Percentiles rank a stretch among this genome's conserved stretches.
Conservation (phyloP, 2,888 invertebrate genomes). For the Leptopterna dolabrata region DNA sequence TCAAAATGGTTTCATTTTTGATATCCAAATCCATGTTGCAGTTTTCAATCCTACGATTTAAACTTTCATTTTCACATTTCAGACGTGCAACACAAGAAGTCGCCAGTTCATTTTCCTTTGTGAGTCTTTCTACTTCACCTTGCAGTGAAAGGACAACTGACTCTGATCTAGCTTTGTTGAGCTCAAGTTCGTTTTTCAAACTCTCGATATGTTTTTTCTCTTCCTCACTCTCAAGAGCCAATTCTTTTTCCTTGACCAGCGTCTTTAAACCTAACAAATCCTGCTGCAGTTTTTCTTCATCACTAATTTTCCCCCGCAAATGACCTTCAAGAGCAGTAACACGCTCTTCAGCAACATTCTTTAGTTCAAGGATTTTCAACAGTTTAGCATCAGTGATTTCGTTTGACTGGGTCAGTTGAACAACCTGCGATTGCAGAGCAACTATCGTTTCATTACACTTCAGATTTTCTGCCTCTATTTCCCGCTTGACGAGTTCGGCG, state of each 20-base stretch:
- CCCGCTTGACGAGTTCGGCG: not conserved
- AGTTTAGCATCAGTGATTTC: not conserved
- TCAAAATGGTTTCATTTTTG: conserved; percentile 35
- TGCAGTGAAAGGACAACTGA: not conserved
- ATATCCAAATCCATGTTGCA: conserved; percentile 38
- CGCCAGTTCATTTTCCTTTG: not conserved
- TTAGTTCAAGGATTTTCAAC: not conserved
- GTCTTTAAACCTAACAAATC: not conserved
- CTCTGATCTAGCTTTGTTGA: not conserved
- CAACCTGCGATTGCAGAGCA: not conserved
- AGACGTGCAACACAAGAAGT: not conserved
- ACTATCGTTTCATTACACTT: not conserved
- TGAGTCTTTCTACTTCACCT: not conserved
- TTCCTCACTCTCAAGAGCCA: not conserved
- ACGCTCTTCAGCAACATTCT: not conserved
- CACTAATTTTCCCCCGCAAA: not conserved
- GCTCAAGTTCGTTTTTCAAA: not conserved
- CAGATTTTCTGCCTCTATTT: not conserved
- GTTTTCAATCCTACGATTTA: not conserved
- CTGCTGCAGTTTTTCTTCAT: not conserved
- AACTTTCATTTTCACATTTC: not conserved
- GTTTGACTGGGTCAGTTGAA: not conserved
- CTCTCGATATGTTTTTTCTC: not conserved
- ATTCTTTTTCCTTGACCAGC: not conserved
- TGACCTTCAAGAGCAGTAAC: not conserved